These are phyloP conservation scores for Gouania willdenowi DNA, from an alignment of 2,797 vertebrate species.

Conservation along the genomic window DNA sequence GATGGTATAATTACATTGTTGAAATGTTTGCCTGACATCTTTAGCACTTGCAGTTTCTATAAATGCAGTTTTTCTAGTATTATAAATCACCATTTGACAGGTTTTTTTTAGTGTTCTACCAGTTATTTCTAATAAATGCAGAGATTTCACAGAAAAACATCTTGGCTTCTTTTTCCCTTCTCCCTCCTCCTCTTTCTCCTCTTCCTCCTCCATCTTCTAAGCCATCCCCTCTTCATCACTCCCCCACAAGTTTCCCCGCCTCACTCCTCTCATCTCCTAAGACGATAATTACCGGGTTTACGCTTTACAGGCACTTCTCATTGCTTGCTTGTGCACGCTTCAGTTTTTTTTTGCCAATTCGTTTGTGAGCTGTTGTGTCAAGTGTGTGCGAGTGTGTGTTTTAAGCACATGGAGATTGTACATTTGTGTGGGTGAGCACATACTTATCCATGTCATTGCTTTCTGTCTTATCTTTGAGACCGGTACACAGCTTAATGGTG, in stretches of 20 bases:
- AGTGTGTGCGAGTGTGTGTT: not conserved
- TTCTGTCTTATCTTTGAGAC: not conserved
- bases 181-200: slow-evolving; percentile 11
- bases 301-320: slow-evolving; percentile 58
- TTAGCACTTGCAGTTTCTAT: no score
- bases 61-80: no score
- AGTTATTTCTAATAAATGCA: no score
- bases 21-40: no score
- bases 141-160: slow-evolving; percentile 1
- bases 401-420: not conserved
- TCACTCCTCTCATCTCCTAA: slow-evolving; percentile 56
- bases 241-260: slow-evolving; percentile 42
- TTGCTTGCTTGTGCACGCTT: slow-evolving; percentile 16
- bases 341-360: slow-evolving; percentile 8
- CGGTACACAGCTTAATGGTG: no score
- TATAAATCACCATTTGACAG: no score
- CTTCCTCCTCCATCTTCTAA: slow-evolving; percentile 9
- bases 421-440: slow-evolving; percentile 2
- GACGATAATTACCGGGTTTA: slow-evolving; percentile 57
- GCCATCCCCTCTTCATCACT: no score
- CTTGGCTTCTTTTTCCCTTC: slow-evolving; percentile 6
- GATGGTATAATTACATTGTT: no score
- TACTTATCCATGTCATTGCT: slow-evolving; percentile 6
- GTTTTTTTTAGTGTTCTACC: no score
- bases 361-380: not conserved